Evolutionary conservation across 2,888 invertebrate species (phyloP).

Genomic region (Chrysina gloriosa): DNA sequence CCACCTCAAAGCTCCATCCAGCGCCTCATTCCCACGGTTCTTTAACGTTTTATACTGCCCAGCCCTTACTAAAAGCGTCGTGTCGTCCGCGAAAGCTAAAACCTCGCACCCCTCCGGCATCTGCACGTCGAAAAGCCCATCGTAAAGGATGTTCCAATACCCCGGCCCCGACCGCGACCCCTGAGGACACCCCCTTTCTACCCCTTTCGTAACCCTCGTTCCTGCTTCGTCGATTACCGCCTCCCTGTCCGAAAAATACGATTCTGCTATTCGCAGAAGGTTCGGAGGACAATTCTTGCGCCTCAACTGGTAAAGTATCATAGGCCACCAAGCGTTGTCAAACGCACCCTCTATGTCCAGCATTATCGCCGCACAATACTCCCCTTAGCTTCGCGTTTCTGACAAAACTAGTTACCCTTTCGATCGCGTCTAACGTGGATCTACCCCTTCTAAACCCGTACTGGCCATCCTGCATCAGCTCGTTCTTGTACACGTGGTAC

Average conservation of each 20-base stretch:
- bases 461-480: conserved; percentile 11
- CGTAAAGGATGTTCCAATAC: conserved; percentile 13
- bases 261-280: conserved; percentile 1
- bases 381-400: conserved; percentile 6
- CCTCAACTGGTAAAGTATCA: conserved; percentile 41
- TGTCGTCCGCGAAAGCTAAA: conserved; percentile 44
- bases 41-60: not conserved
- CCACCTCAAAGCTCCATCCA: not conserved
- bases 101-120: conserved; percentile 34
- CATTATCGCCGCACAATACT: conserved; percentile 42
- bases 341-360: conserved; percentile 51
- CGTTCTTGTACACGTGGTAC: not conserved
- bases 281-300: conserved; percentile 44
- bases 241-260: conserved; percentile 18
- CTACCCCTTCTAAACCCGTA: conserved; percentile 33
- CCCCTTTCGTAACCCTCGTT: not conserved
- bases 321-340: conserved; percentile 55
- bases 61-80: not conserved
- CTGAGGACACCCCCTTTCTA: conserved; percentile 39
- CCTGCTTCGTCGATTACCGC: conserved; percentile 16
- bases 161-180: conserved; percentile 39
- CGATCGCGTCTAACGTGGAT: conserved; percentile 36
- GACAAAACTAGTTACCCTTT: not conserved
- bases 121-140: conserved; percentile 3
- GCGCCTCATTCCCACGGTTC: not conserved